Evolutionary conservation across 2,888 invertebrate species (phyloP).

Genomic region (Drosophila villosipedis): DNA sequence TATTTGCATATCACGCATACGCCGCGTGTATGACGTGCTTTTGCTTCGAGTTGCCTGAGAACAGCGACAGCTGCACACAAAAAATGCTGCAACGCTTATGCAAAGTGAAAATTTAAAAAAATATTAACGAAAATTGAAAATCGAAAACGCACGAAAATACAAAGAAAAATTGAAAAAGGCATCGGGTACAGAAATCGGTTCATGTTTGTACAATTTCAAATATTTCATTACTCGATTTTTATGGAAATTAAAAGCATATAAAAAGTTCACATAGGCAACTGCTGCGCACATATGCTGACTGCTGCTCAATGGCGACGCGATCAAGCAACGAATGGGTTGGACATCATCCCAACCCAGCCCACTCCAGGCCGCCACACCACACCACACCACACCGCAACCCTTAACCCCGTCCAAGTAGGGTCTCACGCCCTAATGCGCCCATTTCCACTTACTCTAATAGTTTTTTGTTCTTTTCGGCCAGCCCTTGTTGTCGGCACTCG

Average conservation of each 20-base stretch:
- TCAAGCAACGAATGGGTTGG: slow-evolving; percentile 38
- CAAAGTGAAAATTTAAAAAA: slow-evolving; percentile 41
- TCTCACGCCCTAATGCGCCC: slow-evolving; percentile 67
- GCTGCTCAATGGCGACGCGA: slow-evolving; percentile 42
- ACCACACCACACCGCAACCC: background rate
- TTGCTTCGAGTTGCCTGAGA: slow-evolving; percentile 18
- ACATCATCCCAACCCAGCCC: background rate
- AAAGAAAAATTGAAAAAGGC: slow-evolving; percentile 7
- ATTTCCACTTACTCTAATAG: slow-evolving; percentile 79
- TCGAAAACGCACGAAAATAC: slow-evolving; percentile 9
- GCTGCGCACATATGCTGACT: slow-evolving; percentile 22
- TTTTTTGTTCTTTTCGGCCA: slow-evolving; percentile 59
- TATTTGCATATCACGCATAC: slow-evolving; percentile 61
- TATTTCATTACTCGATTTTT: slow-evolving; percentile 14
- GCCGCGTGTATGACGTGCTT: slow-evolving; percentile 19
- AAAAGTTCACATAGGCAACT: slow-evolving; percentile 59
- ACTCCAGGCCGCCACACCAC: too few species aligned
- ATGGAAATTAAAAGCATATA: slow-evolving; percentile 66
- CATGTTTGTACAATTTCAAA: slow-evolving; percentile 3
- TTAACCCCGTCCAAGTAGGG: slow-evolving; percentile 1
- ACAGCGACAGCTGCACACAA: slow-evolving; percentile 32
- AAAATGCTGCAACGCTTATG: slow-evolving; percentile 44
- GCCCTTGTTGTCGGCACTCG: slow-evolving; percentile 53
- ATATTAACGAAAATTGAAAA: background rate
- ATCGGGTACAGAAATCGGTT: slow-evolving; percentile 7